Percentiles rank a stretch among this genome's conserved stretches.
phyloP scores from a whole-genome alignment of 2,797 vertebrate genomes.

The Lates japonicus region DNA sequence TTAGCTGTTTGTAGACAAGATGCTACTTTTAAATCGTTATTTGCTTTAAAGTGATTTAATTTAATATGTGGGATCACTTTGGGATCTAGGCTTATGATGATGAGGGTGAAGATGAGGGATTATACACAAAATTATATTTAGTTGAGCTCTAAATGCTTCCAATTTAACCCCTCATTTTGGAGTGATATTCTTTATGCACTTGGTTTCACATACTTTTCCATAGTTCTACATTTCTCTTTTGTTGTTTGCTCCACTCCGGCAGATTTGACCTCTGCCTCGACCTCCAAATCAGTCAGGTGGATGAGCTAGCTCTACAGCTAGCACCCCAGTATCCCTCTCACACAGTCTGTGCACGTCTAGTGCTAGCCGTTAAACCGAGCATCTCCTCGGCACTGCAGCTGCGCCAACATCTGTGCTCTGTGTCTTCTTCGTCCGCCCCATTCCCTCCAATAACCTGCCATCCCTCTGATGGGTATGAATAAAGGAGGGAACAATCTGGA shows the following conservation, averaged over 20 bases:
- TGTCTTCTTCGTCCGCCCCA: constrained; percentile 88
- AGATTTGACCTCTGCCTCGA: constrained; percentile 50
- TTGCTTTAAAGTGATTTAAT: not conserved
- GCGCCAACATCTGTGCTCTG: constrained; percentile 92
- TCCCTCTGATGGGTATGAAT: constrained; percentile 92
- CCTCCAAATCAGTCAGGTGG: constrained; percentile 69
- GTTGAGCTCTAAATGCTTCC: not conserved
- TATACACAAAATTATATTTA: not conserved
- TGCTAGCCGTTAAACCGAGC: constrained; percentile 70
- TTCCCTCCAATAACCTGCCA: constrained; percentile 91
- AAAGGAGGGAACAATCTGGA: constrained; percentile 87
- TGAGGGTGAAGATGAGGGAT: not conserved
- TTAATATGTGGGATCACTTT: not conserved
- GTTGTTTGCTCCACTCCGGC: constrained; percentile 12
- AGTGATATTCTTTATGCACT: not conserved
- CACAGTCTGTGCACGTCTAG: constrained; percentile 72
- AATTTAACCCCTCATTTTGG: constrained; percentile 9
- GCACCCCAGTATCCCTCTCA: constrained; percentile 45
- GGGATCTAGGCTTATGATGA: not conserved
- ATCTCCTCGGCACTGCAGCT: constrained; percentile 85
- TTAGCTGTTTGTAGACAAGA: not conserved
- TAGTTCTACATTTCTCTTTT: not conserved
- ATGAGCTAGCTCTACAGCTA: constrained; percentile 59
- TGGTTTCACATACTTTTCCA: not conserved
- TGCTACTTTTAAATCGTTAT: not conserved